Conservation (phyloP, 2,797 vertebrate genomes). For the Schizopygopsis malacanthus region DNA sequence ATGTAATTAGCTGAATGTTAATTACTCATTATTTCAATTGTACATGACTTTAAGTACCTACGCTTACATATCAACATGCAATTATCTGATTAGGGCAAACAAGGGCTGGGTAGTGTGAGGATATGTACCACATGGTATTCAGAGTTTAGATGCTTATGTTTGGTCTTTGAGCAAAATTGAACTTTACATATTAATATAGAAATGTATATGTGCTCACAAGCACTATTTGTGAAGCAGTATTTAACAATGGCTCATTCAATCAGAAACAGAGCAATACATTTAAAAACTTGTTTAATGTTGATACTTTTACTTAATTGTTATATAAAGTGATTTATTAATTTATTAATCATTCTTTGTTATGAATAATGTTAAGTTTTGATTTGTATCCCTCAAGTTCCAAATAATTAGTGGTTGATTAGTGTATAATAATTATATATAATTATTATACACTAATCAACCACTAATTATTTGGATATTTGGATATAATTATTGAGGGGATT, state of each 20-base stretch:
- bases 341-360: too few species aligned
- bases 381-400: too few species aligned
- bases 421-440: too few species aligned
- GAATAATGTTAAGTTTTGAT: too few species aligned
- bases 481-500: too few species aligned
- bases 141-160: background rate
- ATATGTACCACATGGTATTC: background rate
- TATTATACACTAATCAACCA: too few species aligned
- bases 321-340: too few species aligned
- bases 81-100: background rate
- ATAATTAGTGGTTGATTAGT: too few species aligned
- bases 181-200: background rate
- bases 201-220: background rate
- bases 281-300: background rate
- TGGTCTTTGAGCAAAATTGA: background rate
- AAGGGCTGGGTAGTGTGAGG: background rate
- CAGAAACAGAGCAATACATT: background rate
- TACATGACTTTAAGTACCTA: constrained; percentile 12
- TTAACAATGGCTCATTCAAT: background rate
- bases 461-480: too few species aligned
- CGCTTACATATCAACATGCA: constrained; percentile 22
- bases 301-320: too few species aligned
- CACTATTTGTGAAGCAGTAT: background rate
- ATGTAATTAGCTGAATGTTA: constrained; percentile 32
- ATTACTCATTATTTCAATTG: constrained; percentile 23